These are phyloP conservation scores for Amphilophus citrinellus DNA, from an alignment of 2,113 vertebrate genomes.

Conservation along the genomic window DNA sequence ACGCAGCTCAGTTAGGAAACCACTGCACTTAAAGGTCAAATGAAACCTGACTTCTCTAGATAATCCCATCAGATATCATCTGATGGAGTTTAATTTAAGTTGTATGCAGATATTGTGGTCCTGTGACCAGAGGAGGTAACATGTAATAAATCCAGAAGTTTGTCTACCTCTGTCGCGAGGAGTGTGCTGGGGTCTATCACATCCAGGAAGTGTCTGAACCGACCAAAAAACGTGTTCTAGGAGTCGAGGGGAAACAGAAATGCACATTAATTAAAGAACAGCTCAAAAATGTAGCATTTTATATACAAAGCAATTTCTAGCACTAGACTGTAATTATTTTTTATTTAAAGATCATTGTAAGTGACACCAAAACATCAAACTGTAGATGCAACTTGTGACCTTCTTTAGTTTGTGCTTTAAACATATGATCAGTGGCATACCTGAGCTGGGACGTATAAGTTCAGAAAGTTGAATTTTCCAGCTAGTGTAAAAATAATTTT, in stretches of 20 bases:
- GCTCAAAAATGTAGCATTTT: not conserved
- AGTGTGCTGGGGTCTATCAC: slow-evolving; percentile 93
- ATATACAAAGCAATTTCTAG: not conserved
- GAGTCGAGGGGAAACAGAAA: slow-evolving; percentile 7
- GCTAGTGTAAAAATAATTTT: not conserved
- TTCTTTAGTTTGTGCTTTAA: not conserved
- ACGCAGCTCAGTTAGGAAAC: not conserved
- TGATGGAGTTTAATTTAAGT: not conserved
- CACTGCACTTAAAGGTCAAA: not conserved
- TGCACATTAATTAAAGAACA: not conserved
- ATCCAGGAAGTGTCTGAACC: slow-evolving; percentile 93
- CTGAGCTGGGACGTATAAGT: not conserved
- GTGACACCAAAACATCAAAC: not conserved
- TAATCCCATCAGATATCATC: not conserved
- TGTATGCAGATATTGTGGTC: not conserved
- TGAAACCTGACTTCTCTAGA: not conserved
- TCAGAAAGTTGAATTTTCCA: not conserved
- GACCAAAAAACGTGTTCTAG: slow-evolving; percentile 87
- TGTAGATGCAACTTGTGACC: not conserved
- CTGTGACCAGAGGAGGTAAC: not conserved
- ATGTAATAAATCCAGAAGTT: not conserved
- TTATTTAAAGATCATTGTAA: not conserved
- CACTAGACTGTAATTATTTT: not conserved
- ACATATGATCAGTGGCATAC: not conserved
- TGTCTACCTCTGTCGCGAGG: slow-evolving; percentile 90